These are phyloP conservation scores for Megaceryle alcyon DNA, from an alignment of 2,797 vertebrate genomes.

Conservation along the genomic window DNA sequence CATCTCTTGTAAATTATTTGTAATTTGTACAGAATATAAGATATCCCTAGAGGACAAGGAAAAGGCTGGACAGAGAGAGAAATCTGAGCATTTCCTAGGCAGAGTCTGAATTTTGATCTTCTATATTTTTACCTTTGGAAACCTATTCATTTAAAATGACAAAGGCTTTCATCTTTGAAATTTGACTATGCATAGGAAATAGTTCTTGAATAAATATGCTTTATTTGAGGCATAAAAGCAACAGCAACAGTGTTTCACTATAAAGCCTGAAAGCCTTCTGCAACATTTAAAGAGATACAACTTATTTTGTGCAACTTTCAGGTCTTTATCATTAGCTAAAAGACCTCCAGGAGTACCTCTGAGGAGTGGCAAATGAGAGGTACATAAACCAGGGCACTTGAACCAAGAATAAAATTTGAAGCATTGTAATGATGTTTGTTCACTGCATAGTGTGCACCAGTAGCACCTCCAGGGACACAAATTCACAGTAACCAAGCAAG, in stretches of 20 bases:
- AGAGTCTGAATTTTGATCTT: constrained; percentile 31
- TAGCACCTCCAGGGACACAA: neutral
- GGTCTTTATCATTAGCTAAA: neutral
- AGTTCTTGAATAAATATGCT: neutral
- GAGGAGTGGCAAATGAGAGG: neutral
- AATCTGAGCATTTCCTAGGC: constrained; percentile 3
- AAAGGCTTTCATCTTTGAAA: constrained; percentile 37
- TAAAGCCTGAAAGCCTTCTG: neutral
- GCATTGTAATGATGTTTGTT: neutral
- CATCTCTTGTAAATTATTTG: constrained; percentile 55
- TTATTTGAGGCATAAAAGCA: neutral
- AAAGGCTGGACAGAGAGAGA: constrained; percentile 20
- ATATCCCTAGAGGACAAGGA: constrained; percentile 9
- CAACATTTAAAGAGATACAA: neutral
- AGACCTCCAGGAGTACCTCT: neutral
- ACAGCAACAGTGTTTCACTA: neutral
- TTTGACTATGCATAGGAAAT: neutral
- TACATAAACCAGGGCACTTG: neutral
- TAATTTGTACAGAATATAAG: constrained; percentile 54
- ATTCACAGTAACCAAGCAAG: neutral
- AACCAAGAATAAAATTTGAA: neutral
- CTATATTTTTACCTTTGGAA: constrained; percentile 33
- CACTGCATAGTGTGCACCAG: neutral
- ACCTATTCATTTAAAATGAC: constrained; percentile 24
- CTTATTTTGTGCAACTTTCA: neutral